A percentile compares a stretch with the other conserved stretches of the same genome.
These are phyloP conservation scores for Perca flavescens DNA, from an alignment of 2,113 vertebrate species.

Conservation along the genomic window DNA sequence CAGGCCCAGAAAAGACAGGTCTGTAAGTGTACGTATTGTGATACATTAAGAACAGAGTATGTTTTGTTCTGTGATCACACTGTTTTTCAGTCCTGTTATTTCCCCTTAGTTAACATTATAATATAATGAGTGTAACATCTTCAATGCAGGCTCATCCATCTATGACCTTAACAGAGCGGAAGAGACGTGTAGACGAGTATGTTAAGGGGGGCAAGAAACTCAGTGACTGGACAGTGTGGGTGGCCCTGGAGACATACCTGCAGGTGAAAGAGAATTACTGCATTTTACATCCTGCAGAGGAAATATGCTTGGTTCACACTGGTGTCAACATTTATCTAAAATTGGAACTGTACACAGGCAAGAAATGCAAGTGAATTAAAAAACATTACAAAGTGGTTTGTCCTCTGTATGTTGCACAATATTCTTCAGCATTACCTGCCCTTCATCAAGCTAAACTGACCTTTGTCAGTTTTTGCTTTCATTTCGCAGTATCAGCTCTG, in stretches of 20 bases:
- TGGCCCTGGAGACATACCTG: slow-evolving; percentile 84
- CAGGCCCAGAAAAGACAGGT: neutral
- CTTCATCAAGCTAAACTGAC: too few species aligned
- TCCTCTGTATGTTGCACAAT: too few species aligned
- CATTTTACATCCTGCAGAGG: neutral
- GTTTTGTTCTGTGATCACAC: neutral
- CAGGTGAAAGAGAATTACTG: slow-evolving; percentile 74
- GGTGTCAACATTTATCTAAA: neutral
- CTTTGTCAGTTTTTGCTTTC: too few species aligned
- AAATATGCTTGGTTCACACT: neutral
- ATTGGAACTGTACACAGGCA: too few species aligned
- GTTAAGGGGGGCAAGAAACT: slow-evolving; percentile 60
- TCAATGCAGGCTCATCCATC: slow-evolving; percentile 54
- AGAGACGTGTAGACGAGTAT: slow-evolving; percentile 48
- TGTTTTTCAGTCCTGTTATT: neutral
- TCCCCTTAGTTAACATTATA: neutral
- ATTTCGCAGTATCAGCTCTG: too few species aligned
- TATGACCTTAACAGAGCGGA: slow-evolving; percentile 37
- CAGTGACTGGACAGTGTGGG: slow-evolving; percentile 71
- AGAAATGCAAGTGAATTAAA: too few species aligned
- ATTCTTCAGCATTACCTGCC: too few species aligned
- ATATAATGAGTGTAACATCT: neutral
- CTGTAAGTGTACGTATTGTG: neutral
- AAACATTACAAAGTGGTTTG: too few species aligned
- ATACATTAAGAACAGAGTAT: neutral